Evolutionary conservation across 1,140 invertebrate species (phyloP), one percentile per base, ranked within the genome.

Genomic region (Trichogramma pretiosum): DNA sequence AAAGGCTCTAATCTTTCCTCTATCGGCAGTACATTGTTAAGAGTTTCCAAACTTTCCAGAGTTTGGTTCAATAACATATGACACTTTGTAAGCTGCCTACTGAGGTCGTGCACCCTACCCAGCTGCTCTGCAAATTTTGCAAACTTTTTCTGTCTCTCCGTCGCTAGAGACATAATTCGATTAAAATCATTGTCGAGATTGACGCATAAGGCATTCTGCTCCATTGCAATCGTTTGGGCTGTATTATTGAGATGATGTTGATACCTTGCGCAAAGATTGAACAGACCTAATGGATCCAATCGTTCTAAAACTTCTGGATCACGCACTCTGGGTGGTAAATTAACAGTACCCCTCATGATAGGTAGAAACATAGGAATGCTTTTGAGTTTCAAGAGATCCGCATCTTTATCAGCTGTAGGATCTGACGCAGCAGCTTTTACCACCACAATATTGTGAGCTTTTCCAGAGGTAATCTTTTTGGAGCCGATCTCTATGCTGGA

Each of bases 331-430:
- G 70, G 68, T 0, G 90, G 88, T 35, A 92, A 70, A 50, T 89
- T 91, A 3, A 94, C 65, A 0, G 90, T 90, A 8, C 88, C 89
- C 33, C 89, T 67, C 80, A 97, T 89, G 18, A 96, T 92, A 1
- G 93, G 93, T 39, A 93, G 69, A 65, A 97, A 95, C 67, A 89
- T 87, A 9, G 92, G 91, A 55, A 95, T 90, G 55, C 75, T 83
- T 70, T 86, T 69, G 3, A 95, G 64, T 55, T 83, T 78, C 13
- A 82, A 68, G 35, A 93, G 74, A 61, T 94, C 88, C 3, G 85
- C 81, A 72, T 94, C 90, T 52, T 83, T 81, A 55, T 85, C 85
- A 35, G 76, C 67, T 32, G 74, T 76, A 37, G 65, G 78, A 52
- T 77, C 74, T 5, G 69, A 68, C 14, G 66, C 50, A 0, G 86